Evolutionary conservation across 53 echinoderm and acorn worm genomes (phyloP), one percentile per base, ranked within the genome.

Genomic region (Henricia sp.): DNA sequence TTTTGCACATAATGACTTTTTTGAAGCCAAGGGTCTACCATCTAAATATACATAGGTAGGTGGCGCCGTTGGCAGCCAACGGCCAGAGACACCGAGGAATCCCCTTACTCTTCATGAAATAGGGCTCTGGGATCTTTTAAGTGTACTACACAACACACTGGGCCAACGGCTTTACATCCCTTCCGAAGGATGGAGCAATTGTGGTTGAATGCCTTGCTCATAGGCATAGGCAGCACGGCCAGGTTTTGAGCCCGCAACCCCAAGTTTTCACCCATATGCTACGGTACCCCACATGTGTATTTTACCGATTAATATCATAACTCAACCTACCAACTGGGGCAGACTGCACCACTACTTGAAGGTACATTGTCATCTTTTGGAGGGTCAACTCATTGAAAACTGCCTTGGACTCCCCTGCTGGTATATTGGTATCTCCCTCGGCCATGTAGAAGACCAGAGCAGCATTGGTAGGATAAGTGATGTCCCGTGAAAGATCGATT

Each of bases 381-480:
- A 84, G 60, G 46, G 72, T 82, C 55, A 95, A 66, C 67, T 95
- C 88, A 52, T 84, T 66, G 62, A 90, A 73, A 4, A 88, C 57
- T 5, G 73, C 85, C 52, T 39, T 84, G 68, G 90, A 85, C 56
- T 90, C 90, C 85, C 72, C 67, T 16, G 92, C 90, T 6, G 86
- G 95, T 14, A 95, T 60, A 35, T 63, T 88, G 52, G 69, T 62
- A 69, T 88, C 88, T 38, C 63, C 92, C 73, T 90, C 75, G 39
- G 84, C 85, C n/a, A 95, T 77, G 71, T 95, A 95, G 75, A 87
- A 95, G 2, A 92, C 89, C 74, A 95, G 37, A n/a, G 67, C 86
- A 16, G 57, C 90, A 32, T 60, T 83, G 23, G 35, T 52, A 4
- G 85, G 70, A 37, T 85, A 62, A 26, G 25, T 50, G 11, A 19